Evolutionary conservation across 1,140 invertebrate species (phyloP), one percentile per base, ranked within the genome.

Genomic region (Bombus fervidus): DNA sequence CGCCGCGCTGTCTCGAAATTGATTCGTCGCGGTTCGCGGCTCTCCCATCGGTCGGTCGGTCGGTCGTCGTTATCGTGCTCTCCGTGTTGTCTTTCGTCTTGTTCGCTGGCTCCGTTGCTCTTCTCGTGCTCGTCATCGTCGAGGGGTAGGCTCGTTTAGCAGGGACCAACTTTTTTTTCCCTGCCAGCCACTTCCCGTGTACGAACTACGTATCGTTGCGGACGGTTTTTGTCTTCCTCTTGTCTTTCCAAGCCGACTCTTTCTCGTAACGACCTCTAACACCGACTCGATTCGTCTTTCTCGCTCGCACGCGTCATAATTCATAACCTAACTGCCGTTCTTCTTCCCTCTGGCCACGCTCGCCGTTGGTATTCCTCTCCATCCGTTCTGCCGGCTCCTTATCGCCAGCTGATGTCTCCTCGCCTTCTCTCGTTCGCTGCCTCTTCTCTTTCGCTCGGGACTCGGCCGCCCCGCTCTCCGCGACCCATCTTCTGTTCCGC

Each of bases 271-370:
- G 89, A 92, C 91, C 92, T 91, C 91, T 81, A 87, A 90, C 93
- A 92, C 90, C 88, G 86, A 87, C 91, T 92, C 93, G 89, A 93
- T 93, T 89, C 91, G 91, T 94, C 92, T 93, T 93, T 94, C 92
- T 93, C 90, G 89, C 91, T 92, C 91, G 89, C 86, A 86, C 91
- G 89, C 92, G 90, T 93, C 93, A 93, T 95, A 95, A 95, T 93
- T 95, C 94, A 95, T 95, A 95, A 94, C 90, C 91, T 94, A 95
- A 95, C 94, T 94, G 93, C 93, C 87, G 89, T 83, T 89, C 84
- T 88, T 81, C 89, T 88, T 86, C 78, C 76, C 86, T 90, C 64
- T 77, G 76, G 71, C 86, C 86, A 66, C 83, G 53, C 78, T 79
- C 79, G 69, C 62, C 87, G 59, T 66, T 28, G 57, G 62, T 84